These are phyloP conservation scores for Rotaria macrura DNA, from an alignment of 2,888 invertebrate species.

Conservation along the genomic window DNA sequence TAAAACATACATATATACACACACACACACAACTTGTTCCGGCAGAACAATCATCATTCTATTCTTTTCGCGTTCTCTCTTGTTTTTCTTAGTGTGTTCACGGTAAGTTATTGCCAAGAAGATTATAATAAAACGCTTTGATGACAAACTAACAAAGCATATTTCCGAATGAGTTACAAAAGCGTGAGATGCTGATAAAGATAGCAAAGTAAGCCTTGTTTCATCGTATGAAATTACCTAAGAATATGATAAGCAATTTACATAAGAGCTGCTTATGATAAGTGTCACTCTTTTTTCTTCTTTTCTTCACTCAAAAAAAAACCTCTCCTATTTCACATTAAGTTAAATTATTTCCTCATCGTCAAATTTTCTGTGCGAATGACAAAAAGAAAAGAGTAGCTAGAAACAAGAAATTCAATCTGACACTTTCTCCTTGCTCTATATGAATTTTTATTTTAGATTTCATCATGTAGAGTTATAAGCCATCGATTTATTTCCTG, in stretches of 20 bases:
- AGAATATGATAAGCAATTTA: background rate
- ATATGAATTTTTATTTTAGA: background rate
- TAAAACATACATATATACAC: background rate
- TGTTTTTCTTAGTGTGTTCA: background rate
- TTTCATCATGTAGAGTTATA: background rate
- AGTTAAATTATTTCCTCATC: conserved; percentile 8
- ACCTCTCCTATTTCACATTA: background rate
- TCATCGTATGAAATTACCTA: background rate
- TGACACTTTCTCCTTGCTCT: background rate
- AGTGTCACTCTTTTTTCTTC: background rate
- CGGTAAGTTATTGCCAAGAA: background rate
- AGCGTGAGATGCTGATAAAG: background rate
- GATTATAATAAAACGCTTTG: background rate
- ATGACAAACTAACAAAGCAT: background rate
- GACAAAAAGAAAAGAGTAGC: background rate
- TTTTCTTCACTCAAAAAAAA: background rate
- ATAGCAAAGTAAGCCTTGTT: background rate
- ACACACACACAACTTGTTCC: background rate
- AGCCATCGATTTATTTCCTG: background rate
- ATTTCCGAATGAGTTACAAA: background rate
- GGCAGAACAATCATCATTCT: background rate
- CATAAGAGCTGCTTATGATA: conserved; percentile 8
- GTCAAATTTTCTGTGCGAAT: background rate
- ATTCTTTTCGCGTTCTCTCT: background rate
- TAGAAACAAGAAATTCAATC: background rate